Evolutionary conservation across 2,888 invertebrate species (phyloP), one percentile per base, ranked within the genome.

Genomic region (Leptopterna dolabrata): DNA sequence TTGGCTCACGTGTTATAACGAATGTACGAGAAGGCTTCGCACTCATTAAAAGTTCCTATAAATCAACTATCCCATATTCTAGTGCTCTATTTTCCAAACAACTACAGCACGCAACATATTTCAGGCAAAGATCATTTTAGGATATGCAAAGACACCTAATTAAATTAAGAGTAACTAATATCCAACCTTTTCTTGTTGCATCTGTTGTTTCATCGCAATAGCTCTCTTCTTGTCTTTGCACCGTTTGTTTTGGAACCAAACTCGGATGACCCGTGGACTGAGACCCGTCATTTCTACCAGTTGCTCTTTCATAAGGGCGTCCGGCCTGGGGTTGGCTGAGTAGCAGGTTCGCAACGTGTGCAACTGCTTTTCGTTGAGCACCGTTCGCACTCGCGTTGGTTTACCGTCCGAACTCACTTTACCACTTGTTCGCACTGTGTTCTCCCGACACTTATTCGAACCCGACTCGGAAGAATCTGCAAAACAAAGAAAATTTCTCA

Each of bases 201-300:
- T 98, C 92, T 98, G 97, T 93, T 99, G 96, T 92, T 99, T 98
- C 94, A 99, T 96, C 91, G 98, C 96, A 82, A 99, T 96, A 86
- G 98, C 98, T 92, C 97, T 96, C 94, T 98, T 98, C 93, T 98
- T 98, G 93, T 98, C 98, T 93, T 98, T 98, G 93, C 98, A 98
- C 89, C 98, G 94, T 92, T 98, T 99, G 93, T 99, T 99, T 93
- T 99, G 99, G 94, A 99, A 99, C 99, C 99, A 99, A 88, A 99
- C 99, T 91, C 99, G 94, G 92, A 99, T 99, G 90, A 99, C 99
- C 19, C 99, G 94, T 27, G 99, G 99, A 91, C 97, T 98, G 83
- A 99, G 95, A 0, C 97, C 96, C 19, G 99, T 99, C 99, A 99
- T 98, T 93, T 99, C 99, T 70, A 99, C 99, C 89, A 99, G 94